Evolutionary conservation across 1,140 invertebrate species (phyloP).

Genomic region (Papilio helenus): DNA sequence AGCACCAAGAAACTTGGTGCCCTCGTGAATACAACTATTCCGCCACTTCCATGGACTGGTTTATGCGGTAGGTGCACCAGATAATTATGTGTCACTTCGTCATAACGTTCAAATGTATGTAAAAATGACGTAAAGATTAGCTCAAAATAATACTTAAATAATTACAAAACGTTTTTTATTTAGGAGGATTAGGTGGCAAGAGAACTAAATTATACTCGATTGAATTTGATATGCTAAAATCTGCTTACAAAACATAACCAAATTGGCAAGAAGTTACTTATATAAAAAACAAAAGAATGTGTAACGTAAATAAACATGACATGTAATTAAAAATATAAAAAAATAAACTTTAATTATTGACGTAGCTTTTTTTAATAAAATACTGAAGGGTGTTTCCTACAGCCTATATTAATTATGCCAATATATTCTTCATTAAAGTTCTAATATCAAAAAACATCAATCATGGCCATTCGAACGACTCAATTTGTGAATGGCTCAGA

Average conservation of each 20-base stretch:
- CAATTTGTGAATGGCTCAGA: slow-evolving; percentile 60
- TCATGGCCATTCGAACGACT: slow-evolving; percentile 53
- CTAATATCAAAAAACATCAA: slow-evolving; percentile 47
- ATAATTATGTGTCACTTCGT: slow-evolving; percentile 32
- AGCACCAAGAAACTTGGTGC: slow-evolving; percentile 66
- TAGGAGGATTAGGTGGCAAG: too few relatives aligned
- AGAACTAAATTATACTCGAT: too few relatives aligned
- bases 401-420: background rate
- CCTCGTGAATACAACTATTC: slow-evolving; percentile 71
- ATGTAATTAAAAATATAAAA: background rate
- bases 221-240: too few relatives aligned
- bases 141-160: background rate
- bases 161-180: background rate
- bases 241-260: too few relatives aligned
- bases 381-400: background rate
- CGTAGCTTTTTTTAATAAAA: background rate
- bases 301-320: too few relatives aligned
- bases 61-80: slow-evolving; percentile 54
- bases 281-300: background rate
- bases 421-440: slow-evolving; percentile 12
- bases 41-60: slow-evolving; percentile 62
- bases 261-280: too few relatives aligned
- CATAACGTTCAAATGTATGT: background rate
- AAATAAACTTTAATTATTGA: too few relatives aligned
- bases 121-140: background rate